Conservation (phyloP, 2,113 vertebrate species). For the Stercorarius parasiticus region DNA sequence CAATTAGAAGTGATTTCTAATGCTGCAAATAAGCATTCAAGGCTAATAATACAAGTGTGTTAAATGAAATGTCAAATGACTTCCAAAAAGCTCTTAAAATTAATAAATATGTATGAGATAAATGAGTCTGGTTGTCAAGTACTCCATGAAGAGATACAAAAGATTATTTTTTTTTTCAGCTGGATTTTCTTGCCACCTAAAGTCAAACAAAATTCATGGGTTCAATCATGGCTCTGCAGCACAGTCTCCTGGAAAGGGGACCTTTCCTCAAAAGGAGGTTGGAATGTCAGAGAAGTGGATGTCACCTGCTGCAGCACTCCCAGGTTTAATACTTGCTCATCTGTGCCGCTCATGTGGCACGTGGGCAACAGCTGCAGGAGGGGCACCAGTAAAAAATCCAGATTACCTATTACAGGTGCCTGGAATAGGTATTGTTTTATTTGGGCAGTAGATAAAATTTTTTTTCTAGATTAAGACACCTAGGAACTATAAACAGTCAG, state of each 20-base stretch:
- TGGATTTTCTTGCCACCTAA: constrained; percentile 46
- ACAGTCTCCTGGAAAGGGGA: background rate
- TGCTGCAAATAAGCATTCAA: constrained; percentile 73
- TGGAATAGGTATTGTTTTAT: background rate
- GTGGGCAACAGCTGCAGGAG: background rate
- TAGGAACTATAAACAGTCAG: background rate
- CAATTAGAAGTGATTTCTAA: constrained; percentile 72
- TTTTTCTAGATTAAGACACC: background rate
- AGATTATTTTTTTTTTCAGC: constrained; percentile 34
- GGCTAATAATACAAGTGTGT: constrained; percentile 76
- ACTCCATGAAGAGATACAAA: constrained; percentile 63
- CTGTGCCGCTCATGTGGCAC: background rate
- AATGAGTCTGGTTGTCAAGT: constrained; percentile 74
- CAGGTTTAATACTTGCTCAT: background rate
- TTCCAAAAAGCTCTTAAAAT: constrained; percentile 78
- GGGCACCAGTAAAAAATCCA: background rate
- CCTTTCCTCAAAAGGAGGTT: background rate
- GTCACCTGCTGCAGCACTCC: background rate
- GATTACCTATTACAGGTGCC: background rate
- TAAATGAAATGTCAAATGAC: constrained; percentile 80
- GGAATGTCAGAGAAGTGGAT: background rate
- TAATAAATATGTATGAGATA: constrained; percentile 80
- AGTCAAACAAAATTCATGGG: background rate
- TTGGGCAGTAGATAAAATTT: background rate
- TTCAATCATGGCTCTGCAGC: background rate